Conservation (phyloP, 2,797 vertebrate species). For the Eospalax fontanierii region DNA sequence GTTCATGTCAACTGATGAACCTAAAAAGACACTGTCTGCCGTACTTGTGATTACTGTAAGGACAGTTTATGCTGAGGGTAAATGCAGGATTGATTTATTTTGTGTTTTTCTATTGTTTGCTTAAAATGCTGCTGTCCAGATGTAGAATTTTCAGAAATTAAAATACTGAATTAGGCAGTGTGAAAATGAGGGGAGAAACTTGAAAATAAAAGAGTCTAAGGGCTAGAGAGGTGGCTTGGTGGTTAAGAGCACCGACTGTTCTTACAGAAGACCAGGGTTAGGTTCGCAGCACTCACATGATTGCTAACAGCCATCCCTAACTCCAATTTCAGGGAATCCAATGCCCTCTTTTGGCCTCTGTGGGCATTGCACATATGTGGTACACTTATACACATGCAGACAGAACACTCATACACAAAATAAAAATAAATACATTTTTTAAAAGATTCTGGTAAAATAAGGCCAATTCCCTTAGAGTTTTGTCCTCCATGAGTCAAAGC, state of each 20-base stretch:
- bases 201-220: conserved; percentile 25
- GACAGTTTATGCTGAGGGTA: background rate
- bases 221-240: no score
- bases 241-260: no score
- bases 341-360: no score
- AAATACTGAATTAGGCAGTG: background rate
- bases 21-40: background rate
- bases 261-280: no score
- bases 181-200: conserved; percentile 7
- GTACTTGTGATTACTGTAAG: background rate
- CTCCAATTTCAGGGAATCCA: no score
- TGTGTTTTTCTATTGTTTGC: background rate
- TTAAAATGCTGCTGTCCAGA: conserved; percentile 34
- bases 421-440: background rate
- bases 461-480: background rate
- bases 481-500: background rate
- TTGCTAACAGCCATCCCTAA: no score
- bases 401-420: no score
- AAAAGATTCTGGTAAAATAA: background rate
- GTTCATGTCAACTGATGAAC: background rate
- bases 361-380: no score
- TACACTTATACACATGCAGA: no score
- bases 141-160: background rate
- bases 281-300: no score
- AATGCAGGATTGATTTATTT: background rate